Evolutionary conservation across 1,140 invertebrate genomes (phyloP).

Genomic region (Drosophila santomea): DNA sequence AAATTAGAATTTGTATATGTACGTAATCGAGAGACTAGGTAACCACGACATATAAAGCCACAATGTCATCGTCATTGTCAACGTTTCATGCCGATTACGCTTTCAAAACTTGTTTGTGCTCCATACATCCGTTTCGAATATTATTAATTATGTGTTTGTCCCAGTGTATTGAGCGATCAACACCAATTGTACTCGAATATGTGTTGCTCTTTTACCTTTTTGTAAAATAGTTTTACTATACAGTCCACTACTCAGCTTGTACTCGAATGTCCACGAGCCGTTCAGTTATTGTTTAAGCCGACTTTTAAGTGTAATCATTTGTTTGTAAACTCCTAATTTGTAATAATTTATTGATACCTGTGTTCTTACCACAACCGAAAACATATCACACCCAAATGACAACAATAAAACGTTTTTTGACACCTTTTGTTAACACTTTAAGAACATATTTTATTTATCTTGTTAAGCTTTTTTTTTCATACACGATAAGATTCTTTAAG

Average conservation of each 20-base stretch:
- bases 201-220: constrained; percentile 48
- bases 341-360: constrained; percentile 61
- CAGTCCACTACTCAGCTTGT: not conserved
- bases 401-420: constrained; percentile 66
- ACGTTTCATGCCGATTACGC: constrained; percentile 46
- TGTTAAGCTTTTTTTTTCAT: not conserved
- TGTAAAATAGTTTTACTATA: constrained; percentile 68
- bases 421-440: constrained; percentile 60
- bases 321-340: constrained; percentile 46
- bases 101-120: constrained; percentile 33
- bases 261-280: constrained; percentile 10
- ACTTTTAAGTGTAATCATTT: constrained; percentile 30
- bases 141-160: constrained; percentile 48
- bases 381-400: constrained; percentile 67
- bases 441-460: constrained; percentile 16
- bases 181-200: constrained; percentile 57
- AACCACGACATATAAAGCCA: constrained; percentile 13
- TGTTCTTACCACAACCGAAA: constrained; percentile 41
- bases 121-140: constrained; percentile 22
- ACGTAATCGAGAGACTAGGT: constrained; percentile 20
- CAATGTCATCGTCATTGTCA: constrained; percentile 27
- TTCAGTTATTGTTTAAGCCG: constrained; percentile 50
- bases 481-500: not conserved
- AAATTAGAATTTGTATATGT: constrained; percentile 38
- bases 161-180: constrained; percentile 30